phyloP scores from a whole-genome alignment of 1,140 invertebrate genomes.

The Leptinotarsa lineolata region DNA sequence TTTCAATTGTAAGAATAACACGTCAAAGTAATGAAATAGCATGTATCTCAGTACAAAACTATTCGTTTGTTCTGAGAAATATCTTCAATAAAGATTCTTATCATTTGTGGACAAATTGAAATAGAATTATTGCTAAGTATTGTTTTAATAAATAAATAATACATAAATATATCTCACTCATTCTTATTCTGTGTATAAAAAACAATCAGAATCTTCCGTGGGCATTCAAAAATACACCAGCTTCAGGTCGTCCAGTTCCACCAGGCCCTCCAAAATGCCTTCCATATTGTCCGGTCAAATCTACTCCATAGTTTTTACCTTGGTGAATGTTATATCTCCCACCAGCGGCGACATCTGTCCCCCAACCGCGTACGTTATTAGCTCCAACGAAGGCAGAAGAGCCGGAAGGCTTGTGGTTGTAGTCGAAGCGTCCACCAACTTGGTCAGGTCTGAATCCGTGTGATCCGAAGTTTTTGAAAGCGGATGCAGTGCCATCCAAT shows the following conservation, averaged over 20 bases:
- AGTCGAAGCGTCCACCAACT: constrained; percentile 32
- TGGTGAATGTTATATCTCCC: constrained; percentile 31
- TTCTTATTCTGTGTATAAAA: background rate
- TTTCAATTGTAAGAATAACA: too few species aligned
- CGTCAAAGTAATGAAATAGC: too few species aligned
- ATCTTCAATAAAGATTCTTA: too few species aligned
- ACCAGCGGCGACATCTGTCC: constrained; percentile 30
- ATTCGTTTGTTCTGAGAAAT: too few species aligned
- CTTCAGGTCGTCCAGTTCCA: constrained; percentile 20
- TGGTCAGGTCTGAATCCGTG: constrained; percentile 28
- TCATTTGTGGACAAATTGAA: too few species aligned
- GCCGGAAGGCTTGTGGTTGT: constrained; percentile 29
- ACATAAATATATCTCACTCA: too few species aligned
- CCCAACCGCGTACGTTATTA: constrained; percentile 21
- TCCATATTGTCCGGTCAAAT: constrained; percentile 28
- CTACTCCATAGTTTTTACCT: constrained; percentile 23
- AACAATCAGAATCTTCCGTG: constrained; percentile 18
- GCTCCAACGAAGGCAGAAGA: constrained; percentile 22
- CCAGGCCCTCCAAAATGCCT: constrained; percentile 30
- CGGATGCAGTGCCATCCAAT: constrained; percentile 30
- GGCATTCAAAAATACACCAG: constrained; percentile 25
- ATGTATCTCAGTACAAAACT: too few species aligned
- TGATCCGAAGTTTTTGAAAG: constrained; percentile 23
- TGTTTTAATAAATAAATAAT: too few species aligned
- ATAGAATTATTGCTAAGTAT: too few species aligned